Percentiles rank a stretch among this genome's conserved stretches.
Evolutionary conservation across 1,140 invertebrate species (phyloP).

Genomic region (Aphelinus atriplicis): DNA sequence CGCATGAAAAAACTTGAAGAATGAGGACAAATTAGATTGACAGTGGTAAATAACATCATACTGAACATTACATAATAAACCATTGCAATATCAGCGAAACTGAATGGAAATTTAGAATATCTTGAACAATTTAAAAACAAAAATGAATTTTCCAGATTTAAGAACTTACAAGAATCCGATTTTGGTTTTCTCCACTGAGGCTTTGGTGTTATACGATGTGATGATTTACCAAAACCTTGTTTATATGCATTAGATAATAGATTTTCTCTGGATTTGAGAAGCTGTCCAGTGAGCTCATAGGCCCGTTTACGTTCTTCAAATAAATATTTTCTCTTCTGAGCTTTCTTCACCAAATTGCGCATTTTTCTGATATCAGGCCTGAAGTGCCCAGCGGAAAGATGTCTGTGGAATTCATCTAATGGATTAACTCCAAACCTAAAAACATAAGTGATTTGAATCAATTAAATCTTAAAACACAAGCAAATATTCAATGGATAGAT

Average conservation of each 20-base stretch:
- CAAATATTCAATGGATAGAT: neutral
- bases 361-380: slow-evolving; percentile 70
- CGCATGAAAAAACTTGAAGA: no score
- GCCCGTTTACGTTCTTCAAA: slow-evolving; percentile 69
- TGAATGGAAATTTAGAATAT: no score
- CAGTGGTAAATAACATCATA: no score
- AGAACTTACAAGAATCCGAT: slow-evolving; percentile 60
- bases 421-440: slow-evolving; percentile 61
- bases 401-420: slow-evolving; percentile 67
- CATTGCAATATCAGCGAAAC: no score
- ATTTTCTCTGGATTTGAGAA: slow-evolving; percentile 76
- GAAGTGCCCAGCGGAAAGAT: slow-evolving; percentile 73
- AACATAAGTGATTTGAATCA: slow-evolving; percentile 43
- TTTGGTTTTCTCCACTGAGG: slow-evolving; percentile 62
- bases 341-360: slow-evolving; percentile 71
- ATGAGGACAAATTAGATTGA: no score
- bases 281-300: slow-evolving; percentile 68
- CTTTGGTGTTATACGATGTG: slow-evolving; percentile 64
- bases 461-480: neutral
- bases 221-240: slow-evolving; percentile 64
- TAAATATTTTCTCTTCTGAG: slow-evolving; percentile 74
- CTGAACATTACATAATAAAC: no score
- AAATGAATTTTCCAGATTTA: no score
- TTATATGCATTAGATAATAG: slow-evolving; percentile 70
- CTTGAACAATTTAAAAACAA: neutral